Percentiles rank a stretch among this genome's conserved stretches.
Conservation (phyloP, 2,888 invertebrate species). For the Aporophyla nigra region DNA sequence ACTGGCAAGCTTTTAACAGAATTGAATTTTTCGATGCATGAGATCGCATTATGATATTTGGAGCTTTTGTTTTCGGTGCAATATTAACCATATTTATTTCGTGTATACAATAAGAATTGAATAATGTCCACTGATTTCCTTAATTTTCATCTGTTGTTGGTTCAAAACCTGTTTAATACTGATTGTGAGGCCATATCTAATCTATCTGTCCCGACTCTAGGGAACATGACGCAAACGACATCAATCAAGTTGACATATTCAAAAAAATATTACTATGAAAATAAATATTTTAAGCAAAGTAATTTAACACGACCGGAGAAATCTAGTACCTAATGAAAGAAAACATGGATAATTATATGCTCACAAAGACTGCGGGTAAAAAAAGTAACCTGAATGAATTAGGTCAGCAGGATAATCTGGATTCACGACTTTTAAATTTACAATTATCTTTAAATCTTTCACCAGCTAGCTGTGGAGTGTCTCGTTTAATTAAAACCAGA, state of each 20-base stretch:
- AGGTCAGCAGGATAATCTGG: constrained; percentile 41
- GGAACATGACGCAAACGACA: constrained; percentile 10
- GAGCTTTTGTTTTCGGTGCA: constrained; percentile 18
- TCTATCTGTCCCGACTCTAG: neutral
- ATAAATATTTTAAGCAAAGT: constrained; percentile 34
- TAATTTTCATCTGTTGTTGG: neutral
- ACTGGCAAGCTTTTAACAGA: constrained; percentile 31
- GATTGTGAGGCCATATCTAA: constrained; percentile 1
- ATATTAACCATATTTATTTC: constrained; percentile 18
- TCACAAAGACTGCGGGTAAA: constrained; percentile 3
- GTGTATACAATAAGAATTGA: constrained; percentile 11
- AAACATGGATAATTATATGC: constrained; percentile 21
- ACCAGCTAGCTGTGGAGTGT: constrained; percentile 12
- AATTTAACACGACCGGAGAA: constrained; percentile 17
- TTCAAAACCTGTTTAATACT: constrained; percentile 2
- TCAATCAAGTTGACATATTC: constrained; percentile 35
- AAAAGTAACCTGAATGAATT: constrained; percentile 30
- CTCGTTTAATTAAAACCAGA: constrained; percentile 49
- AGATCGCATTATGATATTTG: constrained; percentile 36
- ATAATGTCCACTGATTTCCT: constrained; percentile 6
- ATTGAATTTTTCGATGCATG: constrained; percentile 40
- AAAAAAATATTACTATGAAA: neutral
- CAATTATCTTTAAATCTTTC: constrained; percentile 49
- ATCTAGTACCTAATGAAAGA: constrained; percentile 28
- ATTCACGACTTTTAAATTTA: constrained; percentile 37